A percentile compares a stretch with the other conserved stretches of the same genome.
Conservation (phyloP, 1,140 invertebrate species). For the Drosophila ironensis region DNA sequence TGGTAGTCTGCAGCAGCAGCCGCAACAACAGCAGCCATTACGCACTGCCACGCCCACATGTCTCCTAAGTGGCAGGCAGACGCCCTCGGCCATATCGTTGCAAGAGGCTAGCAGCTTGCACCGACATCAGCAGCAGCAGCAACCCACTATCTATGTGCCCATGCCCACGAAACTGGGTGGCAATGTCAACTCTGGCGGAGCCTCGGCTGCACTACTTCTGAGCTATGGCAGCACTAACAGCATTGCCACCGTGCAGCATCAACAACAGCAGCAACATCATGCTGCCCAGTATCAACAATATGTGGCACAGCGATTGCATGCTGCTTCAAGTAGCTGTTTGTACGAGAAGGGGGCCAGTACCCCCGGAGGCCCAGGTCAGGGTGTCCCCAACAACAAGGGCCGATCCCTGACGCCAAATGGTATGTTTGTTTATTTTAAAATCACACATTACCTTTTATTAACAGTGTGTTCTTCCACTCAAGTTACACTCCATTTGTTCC, state of each 20-base stretch:
- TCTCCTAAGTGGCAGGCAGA: constrained; percentile 69
- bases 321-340: constrained; percentile 63
- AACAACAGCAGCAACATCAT: constrained; percentile 46
- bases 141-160: constrained; percentile 60
- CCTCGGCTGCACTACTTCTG: constrained; percentile 41
- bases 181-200: constrained; percentile 13
- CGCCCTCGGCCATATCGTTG: constrained; percentile 68
- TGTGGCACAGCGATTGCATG: constrained; percentile 58
- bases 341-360: constrained; percentile 52
- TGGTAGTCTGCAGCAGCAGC: constrained; percentile 18
- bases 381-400: constrained; percentile 17
- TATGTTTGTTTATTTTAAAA: constrained; percentile 19
- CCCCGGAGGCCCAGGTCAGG: not conserved
- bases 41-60: constrained; percentile 69
- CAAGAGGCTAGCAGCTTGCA: constrained; percentile 65
- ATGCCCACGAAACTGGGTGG: constrained; percentile 45
- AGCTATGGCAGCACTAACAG: constrained; percentile 61
- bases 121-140: constrained; percentile 38
- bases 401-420: constrained; percentile 53
- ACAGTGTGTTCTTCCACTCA: too few species aligned
- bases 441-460: too few species aligned
- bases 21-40: constrained; percentile 46
- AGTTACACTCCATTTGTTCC: too few species aligned
- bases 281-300: constrained; percentile 64
- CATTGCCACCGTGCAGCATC: constrained; percentile 43